A percentile compares a stretch with the other conserved stretches of the same genome.
These are phyloP conservation scores for Pterocles burchelli DNA, from an alignment of 2,113 vertebrate genomes.

Conservation along the genomic window DNA sequence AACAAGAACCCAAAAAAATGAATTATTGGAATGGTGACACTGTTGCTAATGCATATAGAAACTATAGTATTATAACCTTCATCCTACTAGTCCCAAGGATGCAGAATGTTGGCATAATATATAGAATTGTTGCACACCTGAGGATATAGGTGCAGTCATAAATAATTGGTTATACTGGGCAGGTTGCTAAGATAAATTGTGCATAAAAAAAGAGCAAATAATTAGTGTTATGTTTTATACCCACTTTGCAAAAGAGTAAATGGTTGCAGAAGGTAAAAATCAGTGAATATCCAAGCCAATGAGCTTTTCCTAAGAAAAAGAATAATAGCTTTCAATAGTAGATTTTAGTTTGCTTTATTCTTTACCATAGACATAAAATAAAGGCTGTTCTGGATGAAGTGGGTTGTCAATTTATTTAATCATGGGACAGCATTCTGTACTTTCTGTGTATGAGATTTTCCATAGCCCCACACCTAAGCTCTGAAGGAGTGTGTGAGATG, in stretches of 20 bases:
- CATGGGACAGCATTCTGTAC: neutral
- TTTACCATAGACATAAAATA: neutral
- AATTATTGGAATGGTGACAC: neutral
- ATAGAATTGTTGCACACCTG: neutral
- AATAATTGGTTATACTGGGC: neutral
- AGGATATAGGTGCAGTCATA: neutral
- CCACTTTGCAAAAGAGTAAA: neutral
- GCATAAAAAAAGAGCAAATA: neutral
- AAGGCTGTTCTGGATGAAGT: neutral
- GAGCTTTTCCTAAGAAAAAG: neutral
- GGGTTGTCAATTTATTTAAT: neutral
- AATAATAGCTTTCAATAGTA: neutral
- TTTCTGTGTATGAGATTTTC: neutral
- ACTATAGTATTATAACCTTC: rapidly evolving
- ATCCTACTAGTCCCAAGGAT: rapidly evolving
- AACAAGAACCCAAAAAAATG: neutral
- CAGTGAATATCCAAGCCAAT: neutral
- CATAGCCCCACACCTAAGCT: neutral
- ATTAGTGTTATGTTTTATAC: neutral
- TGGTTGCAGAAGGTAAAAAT: neutral
- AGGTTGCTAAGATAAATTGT: neutral
- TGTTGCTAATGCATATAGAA: neutral
- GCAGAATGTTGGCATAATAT: neutral
- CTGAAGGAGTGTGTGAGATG: neutral
- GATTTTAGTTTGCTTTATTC: neutral